Base-by-base conservation (phyloP, 37 sponge, comb jelly and placozoan species). In the Theonella swinhoei region DNA sequence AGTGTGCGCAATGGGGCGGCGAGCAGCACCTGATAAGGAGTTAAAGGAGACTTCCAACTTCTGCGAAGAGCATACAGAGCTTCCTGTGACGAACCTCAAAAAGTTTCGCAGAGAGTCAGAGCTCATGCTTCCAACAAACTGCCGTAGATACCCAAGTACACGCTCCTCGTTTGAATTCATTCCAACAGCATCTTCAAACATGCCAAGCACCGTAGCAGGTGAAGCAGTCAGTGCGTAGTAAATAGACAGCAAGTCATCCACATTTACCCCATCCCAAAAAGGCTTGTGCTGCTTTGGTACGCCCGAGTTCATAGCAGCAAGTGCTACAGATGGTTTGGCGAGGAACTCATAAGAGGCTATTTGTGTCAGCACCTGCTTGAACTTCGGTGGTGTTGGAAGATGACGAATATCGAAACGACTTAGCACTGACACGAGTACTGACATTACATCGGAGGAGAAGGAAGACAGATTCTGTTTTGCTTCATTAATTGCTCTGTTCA, bases 51-150 rank as follows among this genome's bases (percentile, higher is more conserved):
- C 40, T 7, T 3, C 35, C 29, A 82, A 60, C 3, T 0, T 39
- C 7, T 4, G 9, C 24, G 42, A 1, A 4, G 39, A 14, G 23
- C 62, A 72, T 3, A 82, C 83, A 24, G 74, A 39, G 26, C 64
- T 73, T 1, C 83, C 83, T 35, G 83, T 82, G 41, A 33, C 37
- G 30, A 82, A 82, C 62, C 83, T 23, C 29, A 82, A 39, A 17
- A 82, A 60, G n/a, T 17, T 33, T 23, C 74, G 74, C 4, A 72
- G 25, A 0, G 40, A 28, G 23, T 82, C 83, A 1, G 39, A n/a
- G 2, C 33, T 61, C 74, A 82, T 61, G 74, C 64, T 82, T 23
- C 63, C 83, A 59, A 82, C 47, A 28, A 72, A 72, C 42, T 72
- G 72, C 23, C 35, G 61, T 19, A 82, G 64, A 35, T 82, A 82